These are phyloP conservation scores for Halesus radiatus DNA, from an alignment of 1,140 invertebrate genomes.

Conservation along the genomic window DNA sequence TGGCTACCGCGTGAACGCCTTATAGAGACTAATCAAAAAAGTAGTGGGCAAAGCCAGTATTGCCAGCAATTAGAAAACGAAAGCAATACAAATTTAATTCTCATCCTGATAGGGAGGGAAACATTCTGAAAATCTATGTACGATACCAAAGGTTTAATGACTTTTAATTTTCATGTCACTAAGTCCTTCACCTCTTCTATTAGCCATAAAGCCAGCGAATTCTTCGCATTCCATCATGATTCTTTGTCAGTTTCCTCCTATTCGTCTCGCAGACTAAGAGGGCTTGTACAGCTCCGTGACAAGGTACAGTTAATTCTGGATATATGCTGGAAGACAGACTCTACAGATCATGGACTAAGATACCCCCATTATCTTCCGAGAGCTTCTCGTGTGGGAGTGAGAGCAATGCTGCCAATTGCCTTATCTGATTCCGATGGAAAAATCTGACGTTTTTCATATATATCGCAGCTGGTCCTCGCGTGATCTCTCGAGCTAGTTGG, in stretches of 20 bases:
- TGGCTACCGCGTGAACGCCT: too few relatives aligned
- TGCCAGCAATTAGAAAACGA: too few relatives aligned
- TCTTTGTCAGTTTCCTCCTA: not conserved
- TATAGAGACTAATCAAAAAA: too few relatives aligned
- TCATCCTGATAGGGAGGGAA: too few relatives aligned
- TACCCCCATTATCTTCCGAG: not conserved
- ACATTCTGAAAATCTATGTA: too few relatives aligned
- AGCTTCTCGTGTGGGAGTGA: not conserved
- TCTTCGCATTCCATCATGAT: not conserved
- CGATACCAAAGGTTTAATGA: too few relatives aligned
- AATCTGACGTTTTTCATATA: not conserved
- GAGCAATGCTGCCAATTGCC: not conserved
- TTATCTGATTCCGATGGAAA: slow-evolving; percentile 4
- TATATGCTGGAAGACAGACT: slow-evolving; percentile 11
- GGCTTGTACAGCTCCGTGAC: not conserved
- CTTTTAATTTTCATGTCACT: not conserved
- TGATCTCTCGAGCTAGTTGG: not conserved
- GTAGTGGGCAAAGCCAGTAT: too few relatives aligned
- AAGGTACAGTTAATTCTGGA: slow-evolving; percentile 4
- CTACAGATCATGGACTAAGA: slow-evolving; percentile 4
- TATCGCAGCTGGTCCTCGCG: not conserved
- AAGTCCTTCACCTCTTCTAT: not conserved
- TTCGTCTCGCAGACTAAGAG: not conserved
- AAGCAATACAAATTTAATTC: too few relatives aligned
- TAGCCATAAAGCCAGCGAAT: not conserved